Evolutionary conservation across 2,888 invertebrate species (phyloP), one percentile per base, ranked within the genome.

Genomic region (Plebejus melissa): DNA sequence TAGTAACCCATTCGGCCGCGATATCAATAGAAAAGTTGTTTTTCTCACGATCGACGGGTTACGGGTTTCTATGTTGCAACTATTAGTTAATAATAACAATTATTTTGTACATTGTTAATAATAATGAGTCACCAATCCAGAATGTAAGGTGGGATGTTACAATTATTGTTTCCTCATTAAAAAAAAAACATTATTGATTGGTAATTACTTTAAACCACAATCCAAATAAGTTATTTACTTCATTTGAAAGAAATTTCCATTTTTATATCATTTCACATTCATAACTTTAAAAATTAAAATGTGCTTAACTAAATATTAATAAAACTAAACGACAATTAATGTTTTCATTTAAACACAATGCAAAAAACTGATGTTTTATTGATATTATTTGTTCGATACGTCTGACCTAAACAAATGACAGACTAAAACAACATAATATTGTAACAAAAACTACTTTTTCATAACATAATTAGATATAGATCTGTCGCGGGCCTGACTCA

Each of bases 381-480:
- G 4, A 41, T 41, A 41, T 5, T 2, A 16, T 16, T 54, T 54
- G 54, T 54, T 54, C 11, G 4, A 54, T 13, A 16, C 11, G 16
- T 54, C 54, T 16, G 13, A 13, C 9, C 13, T 50, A 54, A 54
- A 54, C 54, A 54, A 54, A 54, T 54, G 4, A 54, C 54, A 58
- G 22, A 0, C 22, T 28, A 7, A 60, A 60, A 60, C 2, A 60
- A 22, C 7, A 60, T 22, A 22, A 28, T 28, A 9, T 9, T 28
- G 28, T 28, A 76, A 54, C 28, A 77, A 46, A 6, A 71, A 28
- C 71, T 50, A 50, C 22, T 60, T 72, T n/a, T 60, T 36, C 3
- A 4, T n/a, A 41, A 22, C 13, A 22, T 32, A 28, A 65, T 32
- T 6, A 69, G 65, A 41, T 41, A 46, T 46, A 46, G 46, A 46